These are phyloP conservation scores for Pomatorhinus ruficollis DNA, from an alignment of 2,113 vertebrate species.

Conservation along the genomic window DNA sequence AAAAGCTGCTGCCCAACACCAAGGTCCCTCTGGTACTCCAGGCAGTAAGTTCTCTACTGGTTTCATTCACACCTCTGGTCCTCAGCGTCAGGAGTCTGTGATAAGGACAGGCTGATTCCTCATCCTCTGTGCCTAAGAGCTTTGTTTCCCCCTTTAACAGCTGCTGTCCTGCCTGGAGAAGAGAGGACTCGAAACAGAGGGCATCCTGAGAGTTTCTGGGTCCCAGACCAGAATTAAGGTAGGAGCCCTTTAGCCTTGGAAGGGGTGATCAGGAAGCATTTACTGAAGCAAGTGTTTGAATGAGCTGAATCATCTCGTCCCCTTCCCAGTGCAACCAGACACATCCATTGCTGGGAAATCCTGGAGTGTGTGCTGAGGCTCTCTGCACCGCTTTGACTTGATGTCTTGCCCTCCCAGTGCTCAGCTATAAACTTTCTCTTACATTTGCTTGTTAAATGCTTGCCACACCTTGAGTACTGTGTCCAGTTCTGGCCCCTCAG, in stretches of 20 bases:
- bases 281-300: background rate
- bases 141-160: conserved; percentile 59
- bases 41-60: conserved; percentile 69
- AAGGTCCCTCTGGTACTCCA: conserved; percentile 85
- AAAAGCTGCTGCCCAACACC: conserved; percentile 78
- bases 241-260: background rate
- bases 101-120: background rate
- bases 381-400: background rate
- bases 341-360: background rate
- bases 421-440: background rate
- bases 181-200: conserved; percentile 86
- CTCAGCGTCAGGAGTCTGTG: background rate
- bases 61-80: background rate
- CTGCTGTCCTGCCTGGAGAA: conserved; percentile 89
- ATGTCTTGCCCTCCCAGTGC: background rate
- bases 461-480: no score
- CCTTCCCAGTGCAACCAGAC: background rate
- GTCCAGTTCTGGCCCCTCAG: no score
- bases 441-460: background rate
- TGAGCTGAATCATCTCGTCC: background rate
- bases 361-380: background rate
- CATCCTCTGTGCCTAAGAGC: background rate
- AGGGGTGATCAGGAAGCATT: background rate
- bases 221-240: conserved; percentile 92
- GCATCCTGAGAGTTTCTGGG: conserved; percentile 89